A percentile compares a stretch with the other conserved stretches of the same genome.
phyloP scores from a whole-genome alignment of 1,140 invertebrate genomes.

The Acromyrmex heyeri region DNA sequence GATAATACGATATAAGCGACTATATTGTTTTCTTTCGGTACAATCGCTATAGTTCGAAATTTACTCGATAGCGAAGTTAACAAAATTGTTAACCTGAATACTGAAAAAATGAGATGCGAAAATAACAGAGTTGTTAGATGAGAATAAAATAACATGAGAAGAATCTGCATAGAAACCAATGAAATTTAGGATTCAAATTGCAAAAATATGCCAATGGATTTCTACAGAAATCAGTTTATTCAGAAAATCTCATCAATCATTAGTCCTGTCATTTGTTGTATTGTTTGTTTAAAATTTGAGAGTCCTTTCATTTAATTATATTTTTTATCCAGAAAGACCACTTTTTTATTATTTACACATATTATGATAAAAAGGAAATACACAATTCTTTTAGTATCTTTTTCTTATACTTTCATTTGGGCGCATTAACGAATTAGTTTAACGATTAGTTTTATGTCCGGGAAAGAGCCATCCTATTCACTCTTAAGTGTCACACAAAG shows the following conservation, averaged over 20 bases:
- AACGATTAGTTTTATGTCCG: slow-evolving; percentile 6
- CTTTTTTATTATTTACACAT: neutral
- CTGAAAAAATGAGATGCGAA: neutral
- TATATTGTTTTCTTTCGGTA: slow-evolving; percentile 18
- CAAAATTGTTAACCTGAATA: slow-evolving; percentile 1
- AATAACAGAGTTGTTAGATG: slow-evolving; percentile 4
- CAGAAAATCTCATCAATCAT: too few relatives aligned
- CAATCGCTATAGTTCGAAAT: slow-evolving; percentile 21
- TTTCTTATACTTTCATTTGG: neutral
- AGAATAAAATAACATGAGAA: slow-evolving; percentile 23
- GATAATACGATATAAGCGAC: slow-evolving; percentile 16
- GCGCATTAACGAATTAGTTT: slow-evolving; percentile 23
- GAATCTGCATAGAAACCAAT: neutral
- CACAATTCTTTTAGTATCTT: neutral
- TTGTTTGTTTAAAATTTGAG: too few relatives aligned
- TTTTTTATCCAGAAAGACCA: too few relatives aligned
- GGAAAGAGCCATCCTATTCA: neutral
- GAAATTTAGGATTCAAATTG: neutral
- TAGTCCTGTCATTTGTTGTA: too few relatives aligned
- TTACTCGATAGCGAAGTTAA: slow-evolving; percentile 22
- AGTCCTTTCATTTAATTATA: too few relatives aligned
- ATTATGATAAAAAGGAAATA: neutral
- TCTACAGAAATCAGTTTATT: neutral
- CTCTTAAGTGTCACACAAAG: neutral
- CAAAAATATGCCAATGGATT: neutral